Base-by-base conservation (phyloP, 2,888 invertebrate genomes). In the Tuberolachnus salignus region DNA sequence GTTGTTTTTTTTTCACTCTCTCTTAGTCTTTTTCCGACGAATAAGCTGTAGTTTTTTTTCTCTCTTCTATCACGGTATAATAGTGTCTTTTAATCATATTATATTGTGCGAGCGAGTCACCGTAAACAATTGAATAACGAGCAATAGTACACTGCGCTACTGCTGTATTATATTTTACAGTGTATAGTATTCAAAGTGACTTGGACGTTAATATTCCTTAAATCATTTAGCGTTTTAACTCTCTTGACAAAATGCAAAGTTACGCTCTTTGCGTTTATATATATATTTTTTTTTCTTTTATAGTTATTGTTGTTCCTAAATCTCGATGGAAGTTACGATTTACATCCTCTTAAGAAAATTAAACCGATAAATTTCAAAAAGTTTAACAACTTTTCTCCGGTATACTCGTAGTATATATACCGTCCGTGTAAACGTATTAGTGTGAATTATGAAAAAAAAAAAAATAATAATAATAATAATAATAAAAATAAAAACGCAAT, bases 261-360 rank as follows among this genome's bases (percentile, higher is more conserved):
- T 61, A 72, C 34, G 34, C 16, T 61, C 4, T 26, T 3, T 34
- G 34, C 4, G 16, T 57, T 16, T 21, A 57, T 57, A 23, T 21
- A 4, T 61, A 42, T 23, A 13, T 67, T 67, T 64, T 66, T 64
- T 14, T 57, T 72, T 51, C 61, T 72, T 63, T 73, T 51, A 63
- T 51, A 51, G 61, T 44, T 70, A 26, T 44, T 70, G 34, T 55
- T 55, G 42, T 67, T 75, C 46, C n/a, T 57, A 66, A 64, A 74
- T 63, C 51, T 53, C 23, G 13, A 19, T 57, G 21, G 19, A 66
- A 75, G 57, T 57, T 55, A 57, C 66, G 66, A 66, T 75, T 75
- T 75, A 75, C 75, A 66, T 75, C 66, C 75, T 66, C 75, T 75
- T 66, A 75, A 67, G 75, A 46, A 66, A 66, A 75, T 75, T 75